phyloP scores from a whole-genome alignment of 1,140 invertebrate species.

The Tetramorium parvispinum region DNA sequence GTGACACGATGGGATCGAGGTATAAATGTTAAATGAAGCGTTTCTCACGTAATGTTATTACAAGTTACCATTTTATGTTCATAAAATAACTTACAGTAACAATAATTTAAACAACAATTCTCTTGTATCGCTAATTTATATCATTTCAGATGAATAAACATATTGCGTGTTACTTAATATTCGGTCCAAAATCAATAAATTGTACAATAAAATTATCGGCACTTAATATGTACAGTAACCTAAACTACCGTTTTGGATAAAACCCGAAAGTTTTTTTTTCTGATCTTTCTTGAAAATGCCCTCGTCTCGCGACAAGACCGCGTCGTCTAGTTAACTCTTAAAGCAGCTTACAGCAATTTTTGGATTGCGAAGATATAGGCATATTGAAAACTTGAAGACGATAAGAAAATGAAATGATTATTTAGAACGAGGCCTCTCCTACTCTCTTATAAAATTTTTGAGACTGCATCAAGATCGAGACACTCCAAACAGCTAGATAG shows the following conservation, averaged over 20 bases:
- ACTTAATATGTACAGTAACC: constrained; percentile 63
- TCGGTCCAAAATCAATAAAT: constrained; percentile 33
- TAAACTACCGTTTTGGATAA: constrained; percentile 45
- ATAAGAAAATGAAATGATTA: background rate
- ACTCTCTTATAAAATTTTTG: background rate
- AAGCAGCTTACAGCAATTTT: constrained; percentile 13
- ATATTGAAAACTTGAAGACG: background rate
- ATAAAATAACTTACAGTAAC: constrained; percentile 67
- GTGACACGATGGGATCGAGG: constrained; percentile 55
- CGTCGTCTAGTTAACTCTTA: constrained; percentile 4
- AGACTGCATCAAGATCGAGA: background rate
- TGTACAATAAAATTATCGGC: constrained; percentile 56
- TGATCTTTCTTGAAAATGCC: constrained; percentile 6
- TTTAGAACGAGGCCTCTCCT: background rate
- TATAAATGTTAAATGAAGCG: constrained; percentile 62
- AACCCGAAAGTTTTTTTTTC: background rate
- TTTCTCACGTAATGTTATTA: constrained; percentile 61
- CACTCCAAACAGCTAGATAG: background rate
- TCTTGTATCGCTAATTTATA: constrained; percentile 43
- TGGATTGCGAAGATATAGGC: background rate
- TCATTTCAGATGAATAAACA: constrained; percentile 51
- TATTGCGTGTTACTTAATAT: constrained; percentile 58
- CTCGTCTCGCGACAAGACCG: background rate
- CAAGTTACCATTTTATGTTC: constrained; percentile 62
- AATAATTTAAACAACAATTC: constrained; percentile 54